Evolutionary conservation across 2,797 vertebrate genomes (phyloP), one percentile per base, ranked within the genome.

Genomic region (Siniperca undulata): DNA sequence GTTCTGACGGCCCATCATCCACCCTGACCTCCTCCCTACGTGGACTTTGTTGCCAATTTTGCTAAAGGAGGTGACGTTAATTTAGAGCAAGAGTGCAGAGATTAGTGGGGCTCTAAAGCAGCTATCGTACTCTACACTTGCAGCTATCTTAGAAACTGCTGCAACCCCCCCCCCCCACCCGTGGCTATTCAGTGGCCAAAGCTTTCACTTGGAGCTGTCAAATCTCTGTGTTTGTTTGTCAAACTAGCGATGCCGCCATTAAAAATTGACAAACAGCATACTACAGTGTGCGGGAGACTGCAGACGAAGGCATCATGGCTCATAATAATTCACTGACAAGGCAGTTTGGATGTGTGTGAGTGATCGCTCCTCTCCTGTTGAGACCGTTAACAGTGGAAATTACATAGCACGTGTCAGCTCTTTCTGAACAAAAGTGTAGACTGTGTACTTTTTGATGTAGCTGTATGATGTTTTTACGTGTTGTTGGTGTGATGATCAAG

Each of bases 341-440:
- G 68, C 55, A 58, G 72, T 85, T 40, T 78, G 70, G 36, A 53
- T 38, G 42, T 65, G 68, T 74, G 55, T 17, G 70, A 73, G 56
- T 17, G 68, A 74, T 77, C 8, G 16, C 61, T 55, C 24, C 10
- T 50, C 42, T 70, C 73, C 64, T 50, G 42, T 42, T 56, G 66
- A 83, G 79, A 62, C 4, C 66, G 77, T 81, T 83, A 72, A 86
- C 44, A 14, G 24, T 42, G 66, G 24, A 75, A 84, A 81, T 58
- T 59, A 80, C 76, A 71, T 58, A 24, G 44, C 2, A 4, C 20
- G 36, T 20, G 74, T 77, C 74, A 66, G 58, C 71, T 75, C 4
- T n/a, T 74, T 73, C 46, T 61, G 56, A 56, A 75, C 77, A 4
- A 70, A 85, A 70, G 20, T 59, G 38, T 22, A 17, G n/a, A 70